Evolutionary conservation across 2,888 invertebrate genomes (phyloP).

Genomic region (Ophion ellenae): DNA sequence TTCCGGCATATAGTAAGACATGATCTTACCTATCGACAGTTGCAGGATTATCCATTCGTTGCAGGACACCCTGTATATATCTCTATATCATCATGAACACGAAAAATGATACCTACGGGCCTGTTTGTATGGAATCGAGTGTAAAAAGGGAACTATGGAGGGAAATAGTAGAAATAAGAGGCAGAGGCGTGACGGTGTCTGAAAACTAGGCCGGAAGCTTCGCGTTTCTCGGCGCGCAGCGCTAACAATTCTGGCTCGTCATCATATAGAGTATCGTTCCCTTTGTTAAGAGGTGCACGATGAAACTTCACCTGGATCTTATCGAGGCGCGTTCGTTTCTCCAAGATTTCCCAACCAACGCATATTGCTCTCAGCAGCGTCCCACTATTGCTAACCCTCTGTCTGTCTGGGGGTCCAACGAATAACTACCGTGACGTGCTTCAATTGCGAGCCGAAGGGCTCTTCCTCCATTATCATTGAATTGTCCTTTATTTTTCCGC

Average conservation of each 20-base stretch:
- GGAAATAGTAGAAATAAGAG: conserved; percentile 3
- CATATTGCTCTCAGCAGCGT: background rate
- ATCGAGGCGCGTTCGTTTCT: conserved; percentile 32
- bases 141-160: background rate
- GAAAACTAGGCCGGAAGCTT: conserved; percentile 58
- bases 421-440: background rate
- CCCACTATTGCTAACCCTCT: background rate
- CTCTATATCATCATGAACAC: conserved; percentile 3
- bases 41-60: too few relatives aligned
- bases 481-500: background rate
- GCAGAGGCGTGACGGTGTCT: conserved; percentile 31
- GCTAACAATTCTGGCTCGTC: conserved; percentile 13
- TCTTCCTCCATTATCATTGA: background rate
- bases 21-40: too few relatives aligned
- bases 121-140: conserved; percentile 44
- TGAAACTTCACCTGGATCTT: conserved; percentile 35
- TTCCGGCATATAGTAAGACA: too few relatives aligned
- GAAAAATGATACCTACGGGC: conserved; percentile 19
- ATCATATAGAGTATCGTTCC: conserved; percentile 28
- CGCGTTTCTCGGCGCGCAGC: conserved; percentile 18
- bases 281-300: conserved; percentile 33
- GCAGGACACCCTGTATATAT: background rate
- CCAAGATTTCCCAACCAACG: conserved; percentile 52
- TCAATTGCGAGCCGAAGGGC: background rate
- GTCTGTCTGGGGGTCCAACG: background rate